Evolutionary conservation across 2,797 vertebrate genomes (phyloP).

Genomic region (Phoebastria nigripes): DNA sequence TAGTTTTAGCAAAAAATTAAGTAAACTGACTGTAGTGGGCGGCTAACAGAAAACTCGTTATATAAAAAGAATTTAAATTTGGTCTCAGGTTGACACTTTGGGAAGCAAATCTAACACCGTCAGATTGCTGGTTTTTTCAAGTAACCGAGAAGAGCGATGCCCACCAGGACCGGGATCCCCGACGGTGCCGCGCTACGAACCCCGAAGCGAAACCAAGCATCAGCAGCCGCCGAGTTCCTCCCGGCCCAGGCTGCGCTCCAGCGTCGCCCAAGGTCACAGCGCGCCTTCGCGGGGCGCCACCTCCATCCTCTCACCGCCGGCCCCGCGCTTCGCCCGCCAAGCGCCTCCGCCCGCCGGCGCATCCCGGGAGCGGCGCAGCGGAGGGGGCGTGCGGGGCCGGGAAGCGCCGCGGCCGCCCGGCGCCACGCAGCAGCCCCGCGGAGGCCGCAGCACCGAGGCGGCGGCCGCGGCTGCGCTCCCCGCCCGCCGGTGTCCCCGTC

Average conservation of each 20-base stretch:
- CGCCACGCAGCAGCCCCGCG: neutral
- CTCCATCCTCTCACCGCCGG: neutral
- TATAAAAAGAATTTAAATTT: neutral
- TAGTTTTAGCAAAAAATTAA: neutral
- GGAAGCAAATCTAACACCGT: neutral
- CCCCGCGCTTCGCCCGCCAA: neutral
- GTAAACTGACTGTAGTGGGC: neutral
- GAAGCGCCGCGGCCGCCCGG: neutral
- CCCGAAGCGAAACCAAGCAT: neutral
- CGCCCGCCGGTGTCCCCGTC: neutral
- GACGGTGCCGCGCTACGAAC: neutral
- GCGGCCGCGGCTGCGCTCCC: neutral
- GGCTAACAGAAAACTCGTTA: neutral
- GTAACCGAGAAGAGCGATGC: neutral
- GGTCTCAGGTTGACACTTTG: neutral
- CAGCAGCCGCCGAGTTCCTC: rapidly evolving
- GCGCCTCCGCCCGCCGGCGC: neutral
- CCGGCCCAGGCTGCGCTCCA: neutral
- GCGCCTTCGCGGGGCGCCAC: neutral
- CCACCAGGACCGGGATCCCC: neutral
- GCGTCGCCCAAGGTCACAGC: constrained; percentile 2
- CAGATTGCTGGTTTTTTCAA: rapidly evolving
- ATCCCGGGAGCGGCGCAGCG: neutral
- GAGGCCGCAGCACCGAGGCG: neutral
- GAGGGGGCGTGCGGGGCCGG: neutral